Base-by-base conservation (phyloP, 1,140 invertebrate species). In the Mycetomoellerius zeteki region DNA sequence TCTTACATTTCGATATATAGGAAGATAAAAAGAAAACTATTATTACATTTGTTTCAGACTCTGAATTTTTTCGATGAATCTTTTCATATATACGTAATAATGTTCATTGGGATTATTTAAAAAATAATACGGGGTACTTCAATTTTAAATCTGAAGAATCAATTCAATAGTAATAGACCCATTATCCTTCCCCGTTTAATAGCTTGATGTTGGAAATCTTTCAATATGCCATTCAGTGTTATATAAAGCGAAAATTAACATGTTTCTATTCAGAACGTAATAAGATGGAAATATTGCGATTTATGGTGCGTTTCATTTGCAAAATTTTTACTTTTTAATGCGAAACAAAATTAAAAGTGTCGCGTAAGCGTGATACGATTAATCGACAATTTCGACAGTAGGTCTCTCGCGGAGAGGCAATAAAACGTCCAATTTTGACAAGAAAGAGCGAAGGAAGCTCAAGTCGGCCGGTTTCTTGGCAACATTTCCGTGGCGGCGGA, bases 401-500 rank as follows among this genome's bases (percentile, higher is more conserved):
- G 6, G 0, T 54, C 33, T 52, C n/a, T 37, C 47, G 7, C 14
- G n/a, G 14, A 27, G 14, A 27, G 1, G 10, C 6, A 37, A 71
- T 71, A 81, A 80, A 24, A 81, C 16, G 19, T 2, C 16, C 8
- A 24, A 37, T 37, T 37, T 43, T 77, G 47, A 3, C 1, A 21
- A 69, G 47, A 69, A 54, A 33, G 33, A 37, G 3, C 47, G 30
- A 24, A 16, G 10, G 7, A 27, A 27, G 50, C 33, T 72, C 50
- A 37, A 43, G 6, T 69, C 50, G 56, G 30, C 6, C 19, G n/a
- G 7, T 27, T 67, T 81, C 50, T 81, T 81, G 78, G 65, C 50
- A n/a, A 54, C 8, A 50, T 72, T 81, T 24, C 50, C 50, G 37
- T 16, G 19, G 19, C 47, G 64, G 14, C 16, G 30, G 14, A 81